Evolutionary conservation across 2,797 vertebrate species (phyloP), one percentile per base, ranked within the genome.

Genomic region (Amblyraja radiata): DNA sequence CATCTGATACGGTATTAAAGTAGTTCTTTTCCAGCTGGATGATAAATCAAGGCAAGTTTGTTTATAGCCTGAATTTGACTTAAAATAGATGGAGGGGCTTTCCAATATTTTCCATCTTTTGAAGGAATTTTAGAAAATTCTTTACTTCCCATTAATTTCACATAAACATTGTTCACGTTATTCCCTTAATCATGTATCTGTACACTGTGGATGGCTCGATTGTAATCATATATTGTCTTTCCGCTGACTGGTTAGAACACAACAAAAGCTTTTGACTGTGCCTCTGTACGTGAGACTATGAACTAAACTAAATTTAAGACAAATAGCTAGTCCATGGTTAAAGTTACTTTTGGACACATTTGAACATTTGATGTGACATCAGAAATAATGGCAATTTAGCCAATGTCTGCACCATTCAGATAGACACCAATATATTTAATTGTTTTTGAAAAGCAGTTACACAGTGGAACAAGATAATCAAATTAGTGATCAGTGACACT

Each of bases 371-470:
- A 16, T 36, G 84, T 68, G 65, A 18, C 36, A 36, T 21, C 1
- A 65, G 84, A 68, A 65, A 68, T 88, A 63, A 18, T n/a, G 63
- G 16, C 84, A 16, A 36, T 68, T 6, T n/a, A 88, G 14, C 68
- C 61, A 88, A 88, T 36, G 36, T 36, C 63, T 32, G 16, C 18
- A 3, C 4, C 32, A 86, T 36, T 88, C 10, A 32, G 16, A 32
- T 88, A 65, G 84, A 88, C n/a, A 65, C 84, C n/a, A 88, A 65
- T 68, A 65, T 63, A 88, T 88, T 88, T 88, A 36, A 88, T 16
- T 63, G n/a, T 6, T 88, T 88, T 65, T 65, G n/a, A 21, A 68
- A 28, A 32, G 84, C 28, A 36, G 8, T 86, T 86, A 65, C 25
- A 83, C 28, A 83, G 13, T 54, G 54, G 14, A 54, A 58, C 46